Evolutionary conservation across 2,888 invertebrate genomes (phyloP).

Genomic region (Tipula vernalis): DNA sequence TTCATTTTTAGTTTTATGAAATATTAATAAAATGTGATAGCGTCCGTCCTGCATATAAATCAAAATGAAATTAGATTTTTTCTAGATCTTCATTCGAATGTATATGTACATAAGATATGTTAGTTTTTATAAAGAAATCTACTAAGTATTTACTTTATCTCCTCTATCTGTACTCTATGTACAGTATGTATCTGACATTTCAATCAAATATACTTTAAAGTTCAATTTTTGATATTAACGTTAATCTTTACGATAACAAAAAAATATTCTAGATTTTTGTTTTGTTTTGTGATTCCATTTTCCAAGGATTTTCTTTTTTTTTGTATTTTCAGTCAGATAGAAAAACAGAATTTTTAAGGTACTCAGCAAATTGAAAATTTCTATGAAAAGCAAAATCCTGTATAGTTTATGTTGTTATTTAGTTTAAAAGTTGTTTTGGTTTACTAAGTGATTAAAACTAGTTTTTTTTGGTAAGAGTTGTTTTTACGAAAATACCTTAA

Average conservation of each 20-base stretch:
- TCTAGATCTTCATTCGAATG: not conserved
- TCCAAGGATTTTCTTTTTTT: not conserved
- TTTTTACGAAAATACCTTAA: too few species aligned
- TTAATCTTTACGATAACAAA: not conserved
- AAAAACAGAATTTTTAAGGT: not conserved
- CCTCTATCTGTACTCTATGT: not conserved
- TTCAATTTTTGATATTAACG: not conserved
- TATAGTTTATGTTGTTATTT: too few species aligned
- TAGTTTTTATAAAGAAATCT: not conserved
- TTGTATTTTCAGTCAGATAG: not conserved
- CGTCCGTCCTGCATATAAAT: too few species aligned
- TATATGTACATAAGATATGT: not conserved
- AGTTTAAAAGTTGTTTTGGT: too few species aligned
- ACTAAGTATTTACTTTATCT: not conserved
- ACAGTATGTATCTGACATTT: not conserved
- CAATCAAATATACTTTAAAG: not conserved
- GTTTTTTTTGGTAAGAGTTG: too few species aligned
- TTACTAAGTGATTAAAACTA: too few species aligned
- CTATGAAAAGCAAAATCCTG: not conserved
- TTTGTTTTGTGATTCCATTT: not conserved
- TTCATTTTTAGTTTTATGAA: not conserved
- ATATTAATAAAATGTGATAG: not conserved
- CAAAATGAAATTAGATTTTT: too few species aligned
- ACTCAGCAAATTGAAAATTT: not conserved
- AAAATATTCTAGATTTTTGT: not conserved